Evolutionary conservation across 2,797 vertebrate genomes (phyloP), one percentile per base, ranked within the genome.

Genomic region (Dromococcyx pavoninus): DNA sequence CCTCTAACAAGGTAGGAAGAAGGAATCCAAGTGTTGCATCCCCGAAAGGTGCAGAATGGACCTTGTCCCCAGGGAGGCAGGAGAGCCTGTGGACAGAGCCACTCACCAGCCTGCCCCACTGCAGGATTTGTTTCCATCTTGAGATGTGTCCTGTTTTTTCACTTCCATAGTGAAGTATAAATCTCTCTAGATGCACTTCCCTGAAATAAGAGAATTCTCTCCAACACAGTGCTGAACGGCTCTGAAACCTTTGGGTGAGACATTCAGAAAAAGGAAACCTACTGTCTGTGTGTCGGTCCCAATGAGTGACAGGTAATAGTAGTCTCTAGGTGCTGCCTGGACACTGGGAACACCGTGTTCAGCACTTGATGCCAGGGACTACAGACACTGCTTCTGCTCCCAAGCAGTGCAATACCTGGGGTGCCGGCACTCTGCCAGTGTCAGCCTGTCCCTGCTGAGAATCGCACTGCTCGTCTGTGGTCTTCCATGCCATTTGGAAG

Each of bases 381-480:
- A 5, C 0, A 4, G 61, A 15, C 7, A 11, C 39, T 51, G 48
- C 43, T 84, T 57, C 39, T 54, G 48, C 7, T 73, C 13, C 11
- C 7, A 7, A 0, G 0, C 10, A 9, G 21, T 3, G 30, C 27
- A 41, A 17, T 7, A 4, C 35, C 9, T 44, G 35, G 57, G 53
- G 15, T n/a, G 53, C 25, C 0, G 0, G 62, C n/a, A 13, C 17
- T 28, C 30, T 56, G 39, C 24, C 11, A 22, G 2, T 0, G 10
- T 22, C 70, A 33, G 17, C 12, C 32, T 5, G n/a, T 19, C 48
- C 54, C 48, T 50, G 16, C 60, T 62, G 61, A 23, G 61, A 8
- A 61, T 70, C 16, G 1, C 15, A 8, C 21, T 0, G 1, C 74
- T n/a, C 18, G 9, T 24, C 24, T 0, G 0, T 15, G 22, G 7